Conservation (phyloP, 2,113 vertebrate genomes). For the Pontoporia blainvillei region DNA sequence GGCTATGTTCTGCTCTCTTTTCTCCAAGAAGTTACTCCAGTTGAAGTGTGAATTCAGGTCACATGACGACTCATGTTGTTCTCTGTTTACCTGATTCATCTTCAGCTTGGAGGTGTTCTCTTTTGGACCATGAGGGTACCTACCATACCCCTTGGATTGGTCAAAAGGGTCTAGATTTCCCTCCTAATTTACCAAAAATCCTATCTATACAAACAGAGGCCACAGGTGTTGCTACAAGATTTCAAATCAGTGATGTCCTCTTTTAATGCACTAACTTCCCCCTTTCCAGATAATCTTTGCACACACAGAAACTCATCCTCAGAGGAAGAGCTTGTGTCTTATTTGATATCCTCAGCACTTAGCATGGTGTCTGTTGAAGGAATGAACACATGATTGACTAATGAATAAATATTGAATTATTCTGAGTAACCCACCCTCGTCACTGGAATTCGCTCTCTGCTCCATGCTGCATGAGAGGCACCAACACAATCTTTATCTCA, state of each 20-base stretch:
- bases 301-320: not conserved
- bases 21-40: not conserved
- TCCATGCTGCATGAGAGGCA: not conserved
- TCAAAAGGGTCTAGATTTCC: not conserved
- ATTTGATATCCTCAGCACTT: not conserved
- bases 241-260: not conserved
- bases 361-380: not conserved
- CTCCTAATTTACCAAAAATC: not conserved
- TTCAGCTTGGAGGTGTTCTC: not conserved
- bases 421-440: not conserved
- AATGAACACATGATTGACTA: not conserved
- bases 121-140: not conserved
- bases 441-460: not conserved
- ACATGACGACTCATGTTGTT: not conserved
- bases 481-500: not conserved
- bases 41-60: not conserved
- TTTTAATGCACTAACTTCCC: not conserved
- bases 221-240: not conserved
- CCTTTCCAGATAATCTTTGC: not conserved
- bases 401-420: not conserved
- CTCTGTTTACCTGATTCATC: not conserved
- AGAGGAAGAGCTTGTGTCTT: not conserved
- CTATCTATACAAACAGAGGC: not conserved
- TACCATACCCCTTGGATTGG: not conserved
- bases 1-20: not conserved